phyloP scores from a whole-genome alignment of 1,140 invertebrate species.

The Solen grandis region DNA sequence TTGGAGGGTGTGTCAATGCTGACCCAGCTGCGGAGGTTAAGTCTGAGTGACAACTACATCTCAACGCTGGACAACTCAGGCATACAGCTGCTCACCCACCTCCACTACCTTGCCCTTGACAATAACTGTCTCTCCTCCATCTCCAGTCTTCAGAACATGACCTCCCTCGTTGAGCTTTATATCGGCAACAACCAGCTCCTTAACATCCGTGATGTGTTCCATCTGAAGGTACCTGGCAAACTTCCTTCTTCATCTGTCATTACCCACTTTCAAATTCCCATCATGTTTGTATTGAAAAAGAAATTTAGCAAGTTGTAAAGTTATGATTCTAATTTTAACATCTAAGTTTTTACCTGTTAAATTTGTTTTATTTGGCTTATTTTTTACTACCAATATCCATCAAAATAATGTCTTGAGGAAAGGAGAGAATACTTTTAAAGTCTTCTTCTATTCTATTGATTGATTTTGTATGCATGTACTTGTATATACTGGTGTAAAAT shows the following conservation, averaged over 20 bases:
- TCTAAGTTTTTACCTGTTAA: not conserved
- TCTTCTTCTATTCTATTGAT: too few species aligned
- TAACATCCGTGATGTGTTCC: slow-evolving; percentile 79
- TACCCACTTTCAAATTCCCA: too few species aligned
- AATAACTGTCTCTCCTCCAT: slow-evolving; percentile 74
- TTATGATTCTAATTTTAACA: too few species aligned
- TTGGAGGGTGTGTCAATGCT: slow-evolving; percentile 92
- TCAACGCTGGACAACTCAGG: slow-evolving; percentile 82
- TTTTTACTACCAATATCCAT: too few species aligned
- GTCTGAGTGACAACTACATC: slow-evolving; percentile 91
- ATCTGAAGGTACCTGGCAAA: slow-evolving; percentile 73
- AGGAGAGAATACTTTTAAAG: too few species aligned
- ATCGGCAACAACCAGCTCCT: slow-evolving; percentile 78
- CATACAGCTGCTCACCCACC: slow-evolving; percentile 66
- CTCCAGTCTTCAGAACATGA: slow-evolving; percentile 69
- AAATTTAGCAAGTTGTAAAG: too few species aligned
- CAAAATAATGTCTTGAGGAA: too few species aligned
- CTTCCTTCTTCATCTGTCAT: not conserved
- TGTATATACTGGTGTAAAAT: too few species aligned
- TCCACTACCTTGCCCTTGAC: slow-evolving; percentile 77
- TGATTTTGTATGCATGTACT: too few species aligned
- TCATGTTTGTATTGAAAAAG: too few species aligned
- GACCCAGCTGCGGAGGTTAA: slow-evolving; percentile 91
- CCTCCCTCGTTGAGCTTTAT: slow-evolving; percentile 77
- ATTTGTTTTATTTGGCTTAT: too few species aligned